Percentiles rank a stretch among this genome's conserved stretches.
These are phyloP conservation scores for Scolopax rusticola DNA, from an alignment of 2,797 vertebrate genomes.

Conservation along the genomic window DNA sequence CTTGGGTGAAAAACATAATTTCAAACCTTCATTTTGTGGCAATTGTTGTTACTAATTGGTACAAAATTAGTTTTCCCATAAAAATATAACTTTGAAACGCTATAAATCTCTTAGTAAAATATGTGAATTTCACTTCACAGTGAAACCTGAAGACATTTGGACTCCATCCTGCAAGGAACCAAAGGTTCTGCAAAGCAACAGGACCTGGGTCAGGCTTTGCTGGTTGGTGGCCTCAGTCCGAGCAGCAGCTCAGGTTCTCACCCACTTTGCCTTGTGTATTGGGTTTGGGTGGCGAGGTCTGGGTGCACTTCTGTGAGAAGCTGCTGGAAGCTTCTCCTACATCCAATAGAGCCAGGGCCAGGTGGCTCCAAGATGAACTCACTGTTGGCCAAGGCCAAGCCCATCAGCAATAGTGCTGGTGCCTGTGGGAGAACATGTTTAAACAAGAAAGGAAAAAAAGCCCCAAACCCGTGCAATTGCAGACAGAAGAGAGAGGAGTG, in stretches of 20 bases:
- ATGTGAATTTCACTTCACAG: not conserved
- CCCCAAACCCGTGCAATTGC: not conserved
- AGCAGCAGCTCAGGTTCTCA: not conserved
- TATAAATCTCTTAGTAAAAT: not conserved
- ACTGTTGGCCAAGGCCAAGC: not conserved
- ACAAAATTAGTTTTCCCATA: not conserved
- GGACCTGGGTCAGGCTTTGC: accelerated
- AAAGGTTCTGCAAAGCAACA: not conserved
- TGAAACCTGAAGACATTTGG: not conserved
- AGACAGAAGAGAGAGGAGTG: not conserved
- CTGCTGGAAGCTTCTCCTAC: not conserved
- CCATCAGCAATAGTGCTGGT: not conserved
- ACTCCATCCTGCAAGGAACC: not conserved
- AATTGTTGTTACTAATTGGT: not conserved
- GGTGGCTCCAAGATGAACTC: not conserved
- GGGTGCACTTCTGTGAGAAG: not conserved
- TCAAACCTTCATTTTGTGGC: not conserved
- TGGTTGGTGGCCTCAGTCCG: not conserved
- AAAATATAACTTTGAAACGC: not conserved
- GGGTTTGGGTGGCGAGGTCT: not conserved
- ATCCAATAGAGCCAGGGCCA: not conserved
- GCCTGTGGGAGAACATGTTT: not conserved
- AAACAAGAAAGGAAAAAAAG: not conserved
- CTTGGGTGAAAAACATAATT: not conserved
- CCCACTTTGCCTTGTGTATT: not conserved